phyloP scores from a whole-genome alignment of 2,113 vertebrate species.

The Cyprinodon tularosa region DNA sequence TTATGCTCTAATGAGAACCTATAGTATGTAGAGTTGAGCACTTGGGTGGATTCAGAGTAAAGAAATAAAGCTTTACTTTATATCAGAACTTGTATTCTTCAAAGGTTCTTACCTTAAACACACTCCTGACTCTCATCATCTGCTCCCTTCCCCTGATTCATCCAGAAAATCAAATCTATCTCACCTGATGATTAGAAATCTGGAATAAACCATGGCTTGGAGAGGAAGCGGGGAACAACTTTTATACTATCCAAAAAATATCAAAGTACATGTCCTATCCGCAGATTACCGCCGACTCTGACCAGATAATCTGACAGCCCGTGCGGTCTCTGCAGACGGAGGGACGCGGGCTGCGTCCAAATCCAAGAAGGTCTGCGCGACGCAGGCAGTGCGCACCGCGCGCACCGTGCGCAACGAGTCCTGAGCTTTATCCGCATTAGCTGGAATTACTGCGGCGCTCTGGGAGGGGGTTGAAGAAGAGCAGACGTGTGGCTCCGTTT shows the following conservation, averaged over 20 bases:
- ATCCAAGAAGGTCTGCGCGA: conserved; percentile 53
- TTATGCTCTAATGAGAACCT: background rate
- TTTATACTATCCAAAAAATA: background rate
- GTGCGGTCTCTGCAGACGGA: conserved; percentile 28
- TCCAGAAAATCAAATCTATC: conserved; percentile 22
- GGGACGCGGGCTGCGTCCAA: conserved; percentile 41
- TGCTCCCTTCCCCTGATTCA: conserved; percentile 4
- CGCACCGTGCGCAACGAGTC: conserved; percentile 47
- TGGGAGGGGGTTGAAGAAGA: conserved; percentile 29
- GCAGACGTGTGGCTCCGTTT: conserved; percentile 32
- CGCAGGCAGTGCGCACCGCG: conserved; percentile 21
- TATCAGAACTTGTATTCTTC: background rate
- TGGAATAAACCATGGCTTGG: background rate
- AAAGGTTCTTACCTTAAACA: conserved; percentile 59
- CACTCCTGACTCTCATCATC: conserved; percentile 48
- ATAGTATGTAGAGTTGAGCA: background rate
- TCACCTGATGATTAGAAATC: background rate
- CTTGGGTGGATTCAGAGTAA: background rate
- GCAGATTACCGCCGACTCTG: conserved; percentile 28
- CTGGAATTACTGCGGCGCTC: conserved; percentile 71
- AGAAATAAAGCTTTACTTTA: background rate
- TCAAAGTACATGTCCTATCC: conserved; percentile 27
- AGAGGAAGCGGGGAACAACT: background rate
- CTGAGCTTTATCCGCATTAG: conserved; percentile 80
- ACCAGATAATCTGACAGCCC: conserved; percentile 34